Base-by-base conservation (phyloP, 2,797 vertebrate species). In the Pseudochaenichthys georgianus region DNA sequence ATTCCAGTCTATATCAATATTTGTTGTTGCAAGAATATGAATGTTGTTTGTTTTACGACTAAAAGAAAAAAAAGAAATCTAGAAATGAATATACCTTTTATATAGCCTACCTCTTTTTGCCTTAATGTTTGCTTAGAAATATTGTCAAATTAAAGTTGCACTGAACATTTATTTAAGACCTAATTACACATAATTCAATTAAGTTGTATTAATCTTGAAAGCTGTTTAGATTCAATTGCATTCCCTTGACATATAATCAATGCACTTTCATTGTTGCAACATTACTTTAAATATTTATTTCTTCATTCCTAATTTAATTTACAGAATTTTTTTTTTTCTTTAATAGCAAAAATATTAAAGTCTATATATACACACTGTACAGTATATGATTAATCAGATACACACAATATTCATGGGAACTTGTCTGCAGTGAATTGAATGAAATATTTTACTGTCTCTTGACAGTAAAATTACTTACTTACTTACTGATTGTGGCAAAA, bases 271-370 rank as follows among this genome's bases (percentile, higher is more conserved):
- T 17, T 12, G 11, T 61, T 51, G 2, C 13, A 13, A 45, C 21
- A 59, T 67, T 55, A 23, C 61, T 60, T 54, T 34, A 17, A 13
- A 57, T 69, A 63, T 59, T 41, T 55, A 73, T 70, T 53, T 70
- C 21, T 12, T 53, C 1, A n/a, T 51, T 70, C 16, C 0, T 58
- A 62, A 80, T 69, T 62, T 51, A 71, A 28, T 72, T 74, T 41
- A 4, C 16, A 71, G 7, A 57, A 58, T 1, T 4, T 28, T 54
- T 64, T n/a, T 4, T 28, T 28, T 28, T 28, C 28, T 28, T n/a
- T 53, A 41, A 9, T 1, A 43, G 15, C n/a, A 7, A 46, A 15
- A 15, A 45, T 64, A 43, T 38, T 47, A 43, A 17, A 48, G 19
- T 53, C 0, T 41, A 9, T 55, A 13, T 34, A 51, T 21, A 50